Conservation (phyloP, 2,888 invertebrate species). For the Himalopsyche japonica region DNA sequence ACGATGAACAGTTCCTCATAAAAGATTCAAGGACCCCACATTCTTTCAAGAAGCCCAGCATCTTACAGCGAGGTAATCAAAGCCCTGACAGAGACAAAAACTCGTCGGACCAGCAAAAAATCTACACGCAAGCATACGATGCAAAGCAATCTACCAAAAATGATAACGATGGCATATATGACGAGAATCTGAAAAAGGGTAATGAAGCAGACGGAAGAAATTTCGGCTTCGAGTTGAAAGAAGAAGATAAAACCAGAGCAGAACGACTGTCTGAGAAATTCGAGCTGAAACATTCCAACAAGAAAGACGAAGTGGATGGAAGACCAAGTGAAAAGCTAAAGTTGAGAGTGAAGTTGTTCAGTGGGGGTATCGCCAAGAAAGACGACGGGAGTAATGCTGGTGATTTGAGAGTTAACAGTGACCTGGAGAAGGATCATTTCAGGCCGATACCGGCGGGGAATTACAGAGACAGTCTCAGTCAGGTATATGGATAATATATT, state of each 20-base stretch:
- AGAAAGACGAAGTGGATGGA: conserved; percentile 26
- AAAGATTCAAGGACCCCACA: conserved; percentile 53
- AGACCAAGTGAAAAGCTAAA: conserved; percentile 15
- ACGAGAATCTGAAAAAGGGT: not conserved
- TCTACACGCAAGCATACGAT: not conserved
- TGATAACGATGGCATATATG: not conserved
- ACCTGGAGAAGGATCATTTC: conserved; percentile 12
- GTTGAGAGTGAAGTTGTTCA: conserved; percentile 5
- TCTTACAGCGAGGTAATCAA: conserved; percentile 5
- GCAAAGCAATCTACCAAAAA: not conserved
- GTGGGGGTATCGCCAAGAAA: not conserved
- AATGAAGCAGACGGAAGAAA: not conserved
- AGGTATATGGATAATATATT: conserved; percentile 48
- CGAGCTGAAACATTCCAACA: conserved; percentile 23
- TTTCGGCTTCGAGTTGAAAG: conserved; percentile 6
- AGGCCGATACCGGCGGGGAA: conserved; percentile 54
- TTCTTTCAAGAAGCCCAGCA: conserved; percentile 45
- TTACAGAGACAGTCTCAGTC: conserved; percentile 58
- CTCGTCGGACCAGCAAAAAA: not conserved
- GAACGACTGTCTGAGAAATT: conserved; percentile 33
- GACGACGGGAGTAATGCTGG: conserved; percentile 15
- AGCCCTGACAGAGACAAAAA: not conserved
- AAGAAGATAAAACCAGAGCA: conserved; percentile 41
- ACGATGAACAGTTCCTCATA: conserved; percentile 55
- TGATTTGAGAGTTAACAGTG: conserved; percentile 4